These are phyloP conservation scores for Nephrotoma appendiculata DNA, from an alignment of 2,888 invertebrate genomes.

Conservation along the genomic window DNA sequence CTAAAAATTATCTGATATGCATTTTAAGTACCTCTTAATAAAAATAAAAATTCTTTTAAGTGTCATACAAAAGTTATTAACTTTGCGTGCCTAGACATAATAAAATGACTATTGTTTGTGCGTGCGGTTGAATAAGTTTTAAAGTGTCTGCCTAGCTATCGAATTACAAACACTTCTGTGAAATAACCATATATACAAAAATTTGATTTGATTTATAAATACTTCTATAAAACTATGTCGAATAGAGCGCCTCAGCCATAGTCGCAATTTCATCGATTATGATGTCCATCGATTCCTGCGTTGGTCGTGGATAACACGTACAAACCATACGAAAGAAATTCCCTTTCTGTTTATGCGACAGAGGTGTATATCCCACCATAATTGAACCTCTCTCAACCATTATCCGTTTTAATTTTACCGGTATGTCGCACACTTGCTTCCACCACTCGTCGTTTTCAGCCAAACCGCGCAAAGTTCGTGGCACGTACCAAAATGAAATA, in stretches of 20 bases:
- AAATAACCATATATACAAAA: not conserved
- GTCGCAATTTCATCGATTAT: slow-evolving; percentile 48
- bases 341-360: slow-evolving; percentile 41
- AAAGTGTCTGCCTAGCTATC: not conserved
- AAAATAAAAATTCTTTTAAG: not conserved
- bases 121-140: not conserved
- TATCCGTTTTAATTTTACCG: slow-evolving; percentile 6
- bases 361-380: slow-evolving; percentile 65
- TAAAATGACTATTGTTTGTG: not conserved
- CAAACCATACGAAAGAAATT: slow-evolving; percentile 68
- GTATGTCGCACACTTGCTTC: slow-evolving; percentile 32
- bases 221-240: not conserved
- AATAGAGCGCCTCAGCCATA: not conserved
- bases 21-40: not conserved
- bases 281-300: slow-evolving; percentile 41
- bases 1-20: not conserved
- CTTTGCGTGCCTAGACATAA: not conserved
- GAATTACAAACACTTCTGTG: not conserved
- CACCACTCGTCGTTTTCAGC: slow-evolving; percentile 37
- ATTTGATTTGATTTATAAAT: not conserved
- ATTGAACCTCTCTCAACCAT: slow-evolving; percentile 47
- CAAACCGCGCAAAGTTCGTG: slow-evolving; percentile 32
- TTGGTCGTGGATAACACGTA: slow-evolving; percentile 51
- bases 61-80: not conserved
- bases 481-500: slow-evolving; percentile 83